Percentiles rank a stretch among this genome's conserved stretches.
phyloP scores from a whole-genome alignment of 2,888 invertebrate species.

The Amphiduros pacificus region DNA sequence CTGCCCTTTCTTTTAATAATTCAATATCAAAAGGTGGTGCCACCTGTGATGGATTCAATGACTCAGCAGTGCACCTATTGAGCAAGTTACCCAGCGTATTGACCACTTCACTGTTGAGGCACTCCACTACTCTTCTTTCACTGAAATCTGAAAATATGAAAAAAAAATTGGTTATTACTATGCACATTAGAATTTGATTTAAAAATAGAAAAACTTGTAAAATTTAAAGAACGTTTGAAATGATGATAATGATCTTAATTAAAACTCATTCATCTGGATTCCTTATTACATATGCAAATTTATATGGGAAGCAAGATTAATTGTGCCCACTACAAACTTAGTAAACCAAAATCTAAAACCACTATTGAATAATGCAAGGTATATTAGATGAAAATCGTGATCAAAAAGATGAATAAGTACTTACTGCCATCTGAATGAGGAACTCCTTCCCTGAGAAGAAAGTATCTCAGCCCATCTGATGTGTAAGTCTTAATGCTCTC shows the following conservation, averaged over 20 bases:
- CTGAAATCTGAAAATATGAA: conserved; percentile 74
- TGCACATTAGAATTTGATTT: neutral
- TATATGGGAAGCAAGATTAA: too few relatives aligned
- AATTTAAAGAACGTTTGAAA: too few relatives aligned
- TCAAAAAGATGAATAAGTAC: conserved; percentile 54
- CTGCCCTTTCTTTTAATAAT: conserved; percentile 39
- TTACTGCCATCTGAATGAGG: conserved; percentile 88
- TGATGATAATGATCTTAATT: too few relatives aligned
- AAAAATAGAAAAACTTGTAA: too few relatives aligned
- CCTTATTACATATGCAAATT: too few relatives aligned
- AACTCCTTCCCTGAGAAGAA: conserved; percentile 86
- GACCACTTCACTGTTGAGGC: conserved; percentile 86
- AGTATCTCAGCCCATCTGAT: conserved; percentile 81
- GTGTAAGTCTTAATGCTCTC: conserved; percentile 67
- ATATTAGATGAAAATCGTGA: neutral
- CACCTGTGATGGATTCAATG: conserved; percentile 77
- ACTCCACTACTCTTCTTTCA: conserved; percentile 72
- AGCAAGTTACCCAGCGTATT: conserved; percentile 90
- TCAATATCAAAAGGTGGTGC: conserved; percentile 66
- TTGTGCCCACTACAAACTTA: neutral
- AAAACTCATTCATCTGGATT: too few relatives aligned
- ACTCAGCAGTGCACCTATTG: conserved; percentile 74
- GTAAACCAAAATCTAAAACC: neutral
- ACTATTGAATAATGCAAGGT: neutral
- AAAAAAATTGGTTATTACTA: neutral